phyloP scores from a whole-genome alignment of 2,888 invertebrate species.

The Tetanocera ferruginea region DNA sequence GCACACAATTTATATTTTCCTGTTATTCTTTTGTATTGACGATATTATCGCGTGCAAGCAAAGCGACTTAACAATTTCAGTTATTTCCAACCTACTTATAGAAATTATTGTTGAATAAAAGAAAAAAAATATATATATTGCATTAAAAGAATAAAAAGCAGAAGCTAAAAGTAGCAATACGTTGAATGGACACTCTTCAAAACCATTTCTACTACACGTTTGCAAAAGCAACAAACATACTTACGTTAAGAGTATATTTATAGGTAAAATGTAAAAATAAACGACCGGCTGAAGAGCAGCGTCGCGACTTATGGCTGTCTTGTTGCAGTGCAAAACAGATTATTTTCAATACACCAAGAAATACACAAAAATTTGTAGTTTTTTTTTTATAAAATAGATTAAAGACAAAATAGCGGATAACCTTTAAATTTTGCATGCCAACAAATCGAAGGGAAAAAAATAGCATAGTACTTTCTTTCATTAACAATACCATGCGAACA shows the following conservation, averaged over 20 bases:
- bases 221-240: too few relatives aligned
- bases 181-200: not conserved
- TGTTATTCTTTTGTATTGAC: too few relatives aligned
- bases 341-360: not conserved
- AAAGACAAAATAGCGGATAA: constrained; percentile 30
- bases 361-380: constrained; percentile 7
- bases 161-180: not conserved
- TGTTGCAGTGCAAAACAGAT: too few relatives aligned
- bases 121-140: not conserved
- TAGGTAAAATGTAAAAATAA: too few relatives aligned
- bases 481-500: constrained; percentile 47
- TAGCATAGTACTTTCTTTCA: constrained; percentile 39
- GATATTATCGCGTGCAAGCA: too few relatives aligned
- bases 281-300: too few relatives aligned
- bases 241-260: too few relatives aligned
- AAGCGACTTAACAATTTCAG: not conserved
- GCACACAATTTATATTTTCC: too few relatives aligned
- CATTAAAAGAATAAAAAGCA: not conserved
- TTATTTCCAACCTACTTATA: not conserved
- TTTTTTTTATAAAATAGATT: constrained; percentile 28
- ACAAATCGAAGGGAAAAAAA: constrained; percentile 10
- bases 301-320: too few relatives aligned
- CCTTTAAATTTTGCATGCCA: constrained; percentile 26
- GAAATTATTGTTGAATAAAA: not conserved
- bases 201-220: too few relatives aligned